Evolutionary conservation across 2,888 invertebrate genomes (phyloP).

Genomic region (Caenorhabditis imperialis): DNA sequence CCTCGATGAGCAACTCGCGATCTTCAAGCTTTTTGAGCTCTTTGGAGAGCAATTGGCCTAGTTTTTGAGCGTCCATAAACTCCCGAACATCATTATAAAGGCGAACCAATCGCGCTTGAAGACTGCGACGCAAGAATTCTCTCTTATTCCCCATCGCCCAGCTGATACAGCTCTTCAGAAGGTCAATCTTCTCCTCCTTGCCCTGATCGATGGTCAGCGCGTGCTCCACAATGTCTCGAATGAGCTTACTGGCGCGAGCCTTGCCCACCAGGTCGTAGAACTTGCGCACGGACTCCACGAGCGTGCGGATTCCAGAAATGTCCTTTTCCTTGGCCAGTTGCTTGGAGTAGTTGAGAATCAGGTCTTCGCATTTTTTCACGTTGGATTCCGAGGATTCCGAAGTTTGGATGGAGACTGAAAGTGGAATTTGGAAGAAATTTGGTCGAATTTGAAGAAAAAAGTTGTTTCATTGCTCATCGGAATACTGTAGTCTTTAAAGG

Average conservation of each 20-base stretch:
- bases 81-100: conserved; percentile 83
- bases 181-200: conserved; percentile 78
- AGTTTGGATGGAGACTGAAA: conserved; percentile 39
- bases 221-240: conserved; percentile 94
- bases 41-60: conserved; percentile 76
- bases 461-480: too few relatives aligned
- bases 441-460: too few relatives aligned
- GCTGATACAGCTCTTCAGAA: conserved; percentile 91
- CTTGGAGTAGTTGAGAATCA: conserved; percentile 91
- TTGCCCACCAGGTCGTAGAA: conserved; percentile 95
- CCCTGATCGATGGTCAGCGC: conserved; percentile 91
- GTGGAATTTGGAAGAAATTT: too few relatives aligned
- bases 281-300: conserved; percentile 94
- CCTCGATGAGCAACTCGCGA: conserved; percentile 97
- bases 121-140: conserved; percentile 94
- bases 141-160: conserved; percentile 98
- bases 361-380: conserved; percentile 91
- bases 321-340: conserved; percentile 87
- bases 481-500: background rate
- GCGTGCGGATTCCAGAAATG: conserved; percentile 81
- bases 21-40: conserved; percentile 99
- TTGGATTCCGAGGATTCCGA: conserved; percentile 83
- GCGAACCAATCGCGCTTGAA: conserved; percentile 95
- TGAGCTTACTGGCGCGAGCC: conserved; percentile 98
- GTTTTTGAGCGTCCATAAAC: conserved; percentile 75